A percentile compares a stretch with the other conserved stretches of the same genome.
phyloP scores from a whole-genome alignment of 1,140 invertebrate species.

The Chrysopa pallens region DNA sequence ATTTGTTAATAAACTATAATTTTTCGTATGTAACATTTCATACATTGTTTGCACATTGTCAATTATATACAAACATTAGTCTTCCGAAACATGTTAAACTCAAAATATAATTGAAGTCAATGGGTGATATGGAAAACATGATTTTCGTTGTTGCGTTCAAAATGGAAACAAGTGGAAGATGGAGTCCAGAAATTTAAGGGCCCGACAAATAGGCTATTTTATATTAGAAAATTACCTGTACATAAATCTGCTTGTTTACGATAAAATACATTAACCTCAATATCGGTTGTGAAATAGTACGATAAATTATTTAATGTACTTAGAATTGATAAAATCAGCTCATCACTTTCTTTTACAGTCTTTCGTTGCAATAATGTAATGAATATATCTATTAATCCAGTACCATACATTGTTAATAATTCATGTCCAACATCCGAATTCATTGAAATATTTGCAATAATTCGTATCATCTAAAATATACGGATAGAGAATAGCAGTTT shows the following conservation, averaged over 20 bases:
- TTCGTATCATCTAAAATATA: conserved; percentile 33
- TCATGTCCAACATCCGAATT: conserved; percentile 44
- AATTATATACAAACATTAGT: too few relatives aligned
- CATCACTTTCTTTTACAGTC: conserved; percentile 37
- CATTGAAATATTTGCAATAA: conserved; percentile 56
- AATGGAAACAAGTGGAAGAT: too few relatives aligned
- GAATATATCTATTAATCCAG: conserved; percentile 28
- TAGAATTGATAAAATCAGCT: conserved; percentile 40
- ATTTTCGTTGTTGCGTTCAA: too few relatives aligned
- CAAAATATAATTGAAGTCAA: too few relatives aligned
- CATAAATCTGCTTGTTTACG: conserved; percentile 20
- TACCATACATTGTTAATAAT: conserved; percentile 23
- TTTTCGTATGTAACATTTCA: too few relatives aligned
- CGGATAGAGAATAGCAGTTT: too few relatives aligned
- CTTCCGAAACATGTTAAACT: too few relatives aligned
- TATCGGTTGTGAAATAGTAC: conserved; percentile 30
- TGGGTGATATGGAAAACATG: too few relatives aligned
- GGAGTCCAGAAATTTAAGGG: too few relatives aligned
- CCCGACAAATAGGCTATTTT: too few relatives aligned
- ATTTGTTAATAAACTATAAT: too few relatives aligned
- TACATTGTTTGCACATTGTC: too few relatives aligned
- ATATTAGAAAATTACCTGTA: conserved; percentile 12
- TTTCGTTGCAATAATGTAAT: conserved; percentile 26
- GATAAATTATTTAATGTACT: conserved; percentile 49
- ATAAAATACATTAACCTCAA: conserved; percentile 19